phyloP scores from a whole-genome alignment of 2,113 vertebrate species.

The Seriola dumerili region DNA sequence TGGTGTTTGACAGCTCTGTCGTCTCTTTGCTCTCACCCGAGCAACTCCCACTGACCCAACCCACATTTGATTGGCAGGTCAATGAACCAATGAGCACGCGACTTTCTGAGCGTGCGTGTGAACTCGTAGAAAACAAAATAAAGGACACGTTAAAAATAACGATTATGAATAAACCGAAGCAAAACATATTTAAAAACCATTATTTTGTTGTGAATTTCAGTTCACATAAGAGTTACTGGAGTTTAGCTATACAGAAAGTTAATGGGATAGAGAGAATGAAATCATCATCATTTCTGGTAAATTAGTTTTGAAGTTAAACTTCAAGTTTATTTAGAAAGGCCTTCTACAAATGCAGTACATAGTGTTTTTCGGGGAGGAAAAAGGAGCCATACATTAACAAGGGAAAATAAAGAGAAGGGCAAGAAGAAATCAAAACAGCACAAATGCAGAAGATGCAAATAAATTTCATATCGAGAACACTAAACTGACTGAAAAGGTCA shows the following conservation, averaged over 20 bases:
- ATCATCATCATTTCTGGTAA: background rate
- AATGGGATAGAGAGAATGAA: background rate
- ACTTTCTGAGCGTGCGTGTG: background rate
- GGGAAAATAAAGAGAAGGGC: background rate
- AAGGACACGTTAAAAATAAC: background rate
- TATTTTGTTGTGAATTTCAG: background rate
- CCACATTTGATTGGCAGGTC: conserved; percentile 55
- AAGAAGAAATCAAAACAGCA: background rate
- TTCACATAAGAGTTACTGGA: background rate
- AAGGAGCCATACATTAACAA: background rate
- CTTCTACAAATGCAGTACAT: background rate
- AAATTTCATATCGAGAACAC: too few species aligned
- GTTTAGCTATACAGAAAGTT: background rate
- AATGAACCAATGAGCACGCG: conserved; percentile 8
- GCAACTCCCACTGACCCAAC: conserved; percentile 48
- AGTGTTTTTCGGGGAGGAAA: background rate
- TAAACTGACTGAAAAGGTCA: background rate
- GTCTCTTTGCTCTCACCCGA: conserved; percentile 23
- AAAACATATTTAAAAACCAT: too few species aligned
- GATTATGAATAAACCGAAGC: background rate
- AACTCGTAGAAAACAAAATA: background rate
- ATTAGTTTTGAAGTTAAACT: background rate
- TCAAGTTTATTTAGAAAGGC: background rate
- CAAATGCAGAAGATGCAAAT: background rate
- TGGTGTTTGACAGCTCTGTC: conserved; percentile 79